Percentiles rank a stretch among this genome's conserved stretches.
These are phyloP conservation scores for Tetragnatha versicolor DNA, from an alignment of 1,140 invertebrate species.

Conservation along the genomic window DNA sequence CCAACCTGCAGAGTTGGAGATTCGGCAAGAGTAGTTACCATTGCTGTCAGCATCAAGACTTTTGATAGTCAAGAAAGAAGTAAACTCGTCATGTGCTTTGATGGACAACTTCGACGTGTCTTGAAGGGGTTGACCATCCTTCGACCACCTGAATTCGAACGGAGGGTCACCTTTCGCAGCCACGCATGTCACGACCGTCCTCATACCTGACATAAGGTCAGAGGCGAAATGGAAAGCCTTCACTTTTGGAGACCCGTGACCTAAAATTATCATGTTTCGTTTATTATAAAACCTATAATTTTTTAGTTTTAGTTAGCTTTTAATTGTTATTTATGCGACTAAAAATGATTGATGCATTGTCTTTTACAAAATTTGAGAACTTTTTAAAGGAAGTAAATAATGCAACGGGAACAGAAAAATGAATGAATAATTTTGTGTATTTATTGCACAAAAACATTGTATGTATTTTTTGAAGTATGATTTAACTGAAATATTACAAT, in stretches of 20 bases:
- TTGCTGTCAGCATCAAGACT: constrained; percentile 45
- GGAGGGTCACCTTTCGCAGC: constrained; percentile 17
- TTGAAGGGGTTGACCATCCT: background rate
- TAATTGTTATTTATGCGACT: no score
- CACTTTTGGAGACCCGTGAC: background rate
- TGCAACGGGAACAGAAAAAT: no score
- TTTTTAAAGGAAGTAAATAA: no score
- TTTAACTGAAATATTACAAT: no score
- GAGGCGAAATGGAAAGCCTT: background rate
- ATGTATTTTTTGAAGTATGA: no score
- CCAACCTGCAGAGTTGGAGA: constrained; percentile 48
- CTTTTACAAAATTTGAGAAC: no score
- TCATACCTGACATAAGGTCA: background rate
- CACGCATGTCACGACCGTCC: background rate
- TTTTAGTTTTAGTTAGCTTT: no score
- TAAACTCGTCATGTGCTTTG: constrained; percentile 59
- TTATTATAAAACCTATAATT: no score
- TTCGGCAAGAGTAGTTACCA: constrained; percentile 58
- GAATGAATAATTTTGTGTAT: no score
- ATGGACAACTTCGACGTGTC: background rate
- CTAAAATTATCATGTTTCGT: no score
- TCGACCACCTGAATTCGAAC: constrained; percentile 42
- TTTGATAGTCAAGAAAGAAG: constrained; percentile 58
- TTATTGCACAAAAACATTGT: no score
- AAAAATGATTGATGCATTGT: no score